phyloP scores from a whole-genome alignment of 1,140 invertebrate species.

The Drosophila neocordata region DNA sequence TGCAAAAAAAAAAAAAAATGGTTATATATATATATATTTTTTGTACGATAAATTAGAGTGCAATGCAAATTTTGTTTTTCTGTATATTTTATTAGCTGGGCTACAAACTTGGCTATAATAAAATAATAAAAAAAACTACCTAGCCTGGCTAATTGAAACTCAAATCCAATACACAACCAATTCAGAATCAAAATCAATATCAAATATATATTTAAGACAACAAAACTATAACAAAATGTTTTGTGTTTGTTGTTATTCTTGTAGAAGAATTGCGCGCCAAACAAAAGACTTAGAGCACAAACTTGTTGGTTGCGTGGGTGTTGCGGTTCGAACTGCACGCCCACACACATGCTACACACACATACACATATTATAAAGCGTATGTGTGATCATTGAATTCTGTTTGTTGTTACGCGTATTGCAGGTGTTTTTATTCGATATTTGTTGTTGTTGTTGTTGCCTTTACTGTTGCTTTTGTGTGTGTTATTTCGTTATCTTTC shows the following conservation, averaged over 20 bases:
- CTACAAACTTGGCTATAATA: too few species aligned
- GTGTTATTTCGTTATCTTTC: slow-evolving; percentile 30
- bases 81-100: slow-evolving; percentile 6
- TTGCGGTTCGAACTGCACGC: slow-evolving; percentile 44
- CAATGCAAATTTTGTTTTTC: slow-evolving; percentile 45
- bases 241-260: slow-evolving; percentile 61
- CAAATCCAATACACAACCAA: slow-evolving; percentile 48
- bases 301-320: slow-evolving; percentile 75
- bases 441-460: slow-evolving; percentile 23
- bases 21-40: slow-evolving; percentile 18
- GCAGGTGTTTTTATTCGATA: slow-evolving; percentile 23
- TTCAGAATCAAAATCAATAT: slow-evolving; percentile 11
- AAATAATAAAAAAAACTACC: background rate
- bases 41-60: slow-evolving; percentile 69
- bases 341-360: slow-evolving; percentile 30
- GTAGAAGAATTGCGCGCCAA: slow-evolving; percentile 55
- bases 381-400: slow-evolving; percentile 47
- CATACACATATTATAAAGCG: slow-evolving; percentile 47
- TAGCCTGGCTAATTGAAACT: background rate
- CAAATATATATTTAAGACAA: background rate
- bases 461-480: slow-evolving; percentile 16
- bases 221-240: slow-evolving; percentile 59
- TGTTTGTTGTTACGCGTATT: slow-evolving; percentile 26
- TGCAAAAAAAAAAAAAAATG: slow-evolving; percentile 51
- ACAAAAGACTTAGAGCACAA: slow-evolving; percentile 76